Base-by-base conservation (phyloP, 2,113 vertebrate genomes). In the Urocitellus parryii region DNA sequence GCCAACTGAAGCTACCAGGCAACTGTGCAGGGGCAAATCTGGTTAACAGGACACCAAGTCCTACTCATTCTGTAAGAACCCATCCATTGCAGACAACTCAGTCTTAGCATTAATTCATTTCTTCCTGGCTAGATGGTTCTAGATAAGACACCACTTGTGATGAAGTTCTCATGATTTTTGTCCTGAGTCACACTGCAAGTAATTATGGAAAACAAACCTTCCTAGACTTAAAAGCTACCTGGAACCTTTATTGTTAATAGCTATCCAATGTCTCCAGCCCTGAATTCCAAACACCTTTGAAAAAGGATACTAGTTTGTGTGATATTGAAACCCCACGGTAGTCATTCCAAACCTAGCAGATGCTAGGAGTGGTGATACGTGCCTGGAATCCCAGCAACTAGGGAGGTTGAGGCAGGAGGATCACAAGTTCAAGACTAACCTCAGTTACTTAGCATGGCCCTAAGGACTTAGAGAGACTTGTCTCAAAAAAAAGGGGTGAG, bases 191-290 rank as follows among this genome's bases (percentile, higher is more conserved):
- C 98, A 95, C 99, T 63, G 8, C 24, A 99, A 98, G 99, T 99
- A 5, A 99, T 99, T 99, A 99, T 99, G 82, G 99, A 99, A 98
- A 99, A 99, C 45, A 99, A 99, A 34, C 99, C 99, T 58, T 99
- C 99, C 99, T 99, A 99, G 39, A 99, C 98, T 68, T 99, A 99
- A 97, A 99, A 99, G 96, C 99, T 99, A 76, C 99, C 99, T 99
- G 74, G 32, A 27, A 92, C 45, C 77, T 74, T 79, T 86, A 76
- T 91, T 90, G 85, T 42, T 85, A 63, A 83, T 39, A 48, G 32
- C 29, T 85, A 1, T 67, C 67, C 12, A 61, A 58, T 17, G 61
- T 92, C 67, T 29, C 37, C 42, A 10, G 9, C 61, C 61, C 61
- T 56, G 51, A 88, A 91, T 86, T 77, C 39, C 70, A 85, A 92